Base-by-base conservation (phyloP, 2,888 invertebrate species). In the Caenorhabditis parvicauda region DNA sequence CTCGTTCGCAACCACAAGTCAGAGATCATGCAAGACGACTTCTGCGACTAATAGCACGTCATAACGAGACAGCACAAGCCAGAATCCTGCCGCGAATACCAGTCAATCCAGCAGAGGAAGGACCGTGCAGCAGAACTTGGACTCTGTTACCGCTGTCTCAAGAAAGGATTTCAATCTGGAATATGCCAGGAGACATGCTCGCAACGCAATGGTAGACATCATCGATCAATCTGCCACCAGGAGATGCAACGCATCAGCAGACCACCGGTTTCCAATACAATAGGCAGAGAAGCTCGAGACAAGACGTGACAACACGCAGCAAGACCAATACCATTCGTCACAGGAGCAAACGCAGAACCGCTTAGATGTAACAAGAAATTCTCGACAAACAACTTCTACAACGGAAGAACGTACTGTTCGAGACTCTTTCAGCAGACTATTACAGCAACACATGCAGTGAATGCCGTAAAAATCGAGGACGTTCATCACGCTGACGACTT, bases 401-500 rank as follows among this genome's bases (percentile, higher is more conserved):
- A n/a, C n/a, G n/a, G n/a, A n/a, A n/a, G n/a, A n/a, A n/a, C n/a
- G n/a, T n/a, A n/a, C n/a, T n/a, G n/a, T n/a, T n/a, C n/a, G n/a
- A n/a, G n/a, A n/a, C n/a, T n/a, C n/a, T n/a, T n/a, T n/a, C n/a
- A n/a, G n/a, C n/a, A n/a, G n/a, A n/a, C n/a, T n/a, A n/a, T n/a
- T n/a, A n/a, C n/a, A n/a, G n/a, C n/a, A n/a, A n/a, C n/a, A n/a
- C n/a, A n/a, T n/a, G n/a, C n/a, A n/a, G n/a, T n/a, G 53, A n/a
- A 68, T 21, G 24, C 59, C 65, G 19, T 45, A 5, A 0, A 71
- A 27, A n/a, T 53, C 12, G 9, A 65, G 64, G 0, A 67, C 47
- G 0, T 64, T 50, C 2, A 52, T 45, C 14, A 54, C 73, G 43
- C 73, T 68, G n/a, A 35, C 63, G 1, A 73, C 73, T 12, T 69